Percentiles rank a stretch among this genome's conserved stretches.
Conservation (phyloP, 2,113 vertebrate genomes). For the Martes martes region DNA sequence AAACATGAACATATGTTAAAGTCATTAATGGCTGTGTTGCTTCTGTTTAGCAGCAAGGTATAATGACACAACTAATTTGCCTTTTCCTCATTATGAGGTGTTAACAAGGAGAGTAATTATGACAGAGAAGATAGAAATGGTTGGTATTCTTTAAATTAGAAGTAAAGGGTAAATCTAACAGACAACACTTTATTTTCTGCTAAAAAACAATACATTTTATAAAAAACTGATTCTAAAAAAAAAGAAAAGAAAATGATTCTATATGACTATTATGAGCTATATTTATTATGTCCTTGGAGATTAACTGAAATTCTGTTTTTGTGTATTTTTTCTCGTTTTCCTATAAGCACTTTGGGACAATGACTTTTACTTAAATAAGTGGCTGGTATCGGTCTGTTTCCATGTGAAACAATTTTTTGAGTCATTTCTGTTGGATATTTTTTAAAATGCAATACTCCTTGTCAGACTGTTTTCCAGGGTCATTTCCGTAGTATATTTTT, state of each 20-base stretch:
- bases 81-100: constrained; percentile 58
- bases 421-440: neutral
- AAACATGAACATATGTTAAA: constrained; percentile 78
- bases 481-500: neutral
- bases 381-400: neutral
- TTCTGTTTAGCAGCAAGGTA: constrained; percentile 71
- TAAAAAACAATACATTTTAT: neutral
- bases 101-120: constrained; percentile 61
- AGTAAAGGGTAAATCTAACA: neutral
- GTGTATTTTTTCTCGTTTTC: neutral
- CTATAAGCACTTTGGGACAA: neutral
- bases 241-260: no score
- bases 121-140: constrained; percentile 25
- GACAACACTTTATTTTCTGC: neutral
- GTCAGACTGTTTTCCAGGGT: neutral
- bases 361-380: neutral
- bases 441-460: rapidly evolving
- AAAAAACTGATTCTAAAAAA: neutral
- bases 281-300: neutral
- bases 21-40: constrained; percentile 71
- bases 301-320: neutral
- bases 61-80: constrained; percentile 67
- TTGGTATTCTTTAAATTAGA: neutral
- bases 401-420: neutral
- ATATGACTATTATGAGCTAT: neutral